phyloP scores from a whole-genome alignment of 2,113 vertebrate genomes.

The Archilochus colubris region DNA sequence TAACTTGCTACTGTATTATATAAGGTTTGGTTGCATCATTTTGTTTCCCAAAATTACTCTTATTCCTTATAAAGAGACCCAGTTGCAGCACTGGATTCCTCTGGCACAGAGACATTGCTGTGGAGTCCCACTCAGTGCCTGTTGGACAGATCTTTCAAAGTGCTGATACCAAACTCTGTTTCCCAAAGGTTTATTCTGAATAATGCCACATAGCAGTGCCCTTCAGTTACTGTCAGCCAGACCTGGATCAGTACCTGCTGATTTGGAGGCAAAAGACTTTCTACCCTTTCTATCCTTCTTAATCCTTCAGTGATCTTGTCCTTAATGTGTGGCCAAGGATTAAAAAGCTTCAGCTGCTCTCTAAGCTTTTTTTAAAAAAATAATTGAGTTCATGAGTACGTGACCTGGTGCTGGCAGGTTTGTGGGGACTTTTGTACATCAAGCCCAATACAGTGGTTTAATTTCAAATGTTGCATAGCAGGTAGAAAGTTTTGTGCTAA shows the following conservation, averaged over 20 bases:
- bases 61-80: background rate
- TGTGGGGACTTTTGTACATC: background rate
- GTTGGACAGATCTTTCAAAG: background rate
- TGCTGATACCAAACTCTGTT: background rate
- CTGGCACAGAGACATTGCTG: background rate
- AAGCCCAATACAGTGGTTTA: background rate
- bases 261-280: constrained; percentile 2
- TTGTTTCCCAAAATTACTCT: background rate
- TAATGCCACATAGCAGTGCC: background rate
- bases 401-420: background rate
- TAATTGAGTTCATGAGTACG: background rate
- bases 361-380: background rate
- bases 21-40: background rate
- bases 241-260: background rate
- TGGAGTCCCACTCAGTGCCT: background rate
- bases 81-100: background rate
- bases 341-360: background rate
- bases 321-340: background rate
- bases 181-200: background rate
- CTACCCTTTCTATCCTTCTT: background rate
- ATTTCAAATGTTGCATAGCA: background rate
- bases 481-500: background rate
- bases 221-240: background rate
- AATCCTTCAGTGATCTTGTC: background rate
- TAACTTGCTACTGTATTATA: background rate